Evolutionary conservation across 2,888 invertebrate genomes (phyloP), one percentile per base, ranked within the genome.

Genomic region (Erynnis tages): DNA sequence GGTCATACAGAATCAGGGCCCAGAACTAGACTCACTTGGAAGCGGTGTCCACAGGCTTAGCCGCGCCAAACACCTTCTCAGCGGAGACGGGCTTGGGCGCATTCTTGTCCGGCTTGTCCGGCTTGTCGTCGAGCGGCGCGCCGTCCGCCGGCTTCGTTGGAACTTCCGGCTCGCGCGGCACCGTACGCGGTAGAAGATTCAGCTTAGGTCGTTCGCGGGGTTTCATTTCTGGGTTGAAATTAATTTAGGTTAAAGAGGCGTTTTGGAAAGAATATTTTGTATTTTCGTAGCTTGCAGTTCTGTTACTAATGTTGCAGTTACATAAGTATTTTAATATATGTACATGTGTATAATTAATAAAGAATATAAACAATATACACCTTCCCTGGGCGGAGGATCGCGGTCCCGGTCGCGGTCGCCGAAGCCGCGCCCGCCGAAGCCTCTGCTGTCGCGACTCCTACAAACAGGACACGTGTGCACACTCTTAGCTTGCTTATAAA

Each of bases 1-100:
- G n/a, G n/a, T n/a, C n/a, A n/a, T n/a, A n/a, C n/a, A n/a, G n/a
- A n/a, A n/a, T n/a, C n/a, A n/a, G n/a, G n/a, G n/a, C n/a, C n/a
- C n/a, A n/a, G n/a, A n/a, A n/a, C n/a, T n/a, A n/a, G n/a, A 21
- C 79, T 78, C 35, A 90, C 90, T 95, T 92, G 37, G 96, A 94
- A 45, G 96, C 93, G 1, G 98, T 98, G 76, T 98, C 97, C 0
- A 98, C 98, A 0, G 98, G 98, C 76, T 95, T 97, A 11, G 98
- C 98, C 21, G 93, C 94, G n/a, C 98, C 98, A 76, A 98, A 98
- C 62, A 98, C 97, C 53, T 94, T 95, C 38, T 93, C 92, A 0
- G 93, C 91, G 1, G 93, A 85, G 44, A 90, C 91, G 6, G 91
- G 90, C 47, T 89, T 78, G n/a, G 91, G 76, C 27, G 82, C 73